phyloP scores from a whole-genome alignment of 1,140 invertebrate genomes.

The Metopolophium dirhodum region DNA sequence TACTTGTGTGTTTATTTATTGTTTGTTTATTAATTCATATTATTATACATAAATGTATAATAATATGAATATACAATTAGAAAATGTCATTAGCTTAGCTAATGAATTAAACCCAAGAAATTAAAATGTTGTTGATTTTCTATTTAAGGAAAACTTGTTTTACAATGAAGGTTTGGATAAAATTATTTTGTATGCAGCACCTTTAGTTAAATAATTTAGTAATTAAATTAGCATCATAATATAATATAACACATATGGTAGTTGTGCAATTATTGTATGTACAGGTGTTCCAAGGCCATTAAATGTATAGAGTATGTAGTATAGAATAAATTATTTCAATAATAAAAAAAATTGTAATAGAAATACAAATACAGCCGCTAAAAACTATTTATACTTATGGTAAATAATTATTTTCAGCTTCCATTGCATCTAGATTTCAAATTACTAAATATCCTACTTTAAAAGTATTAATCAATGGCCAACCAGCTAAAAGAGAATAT shows the following conservation, averaged over 20 bases:
- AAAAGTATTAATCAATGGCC: constrained; percentile 94
- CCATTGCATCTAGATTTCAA: constrained; percentile 87
- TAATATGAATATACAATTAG: too few relatives aligned
- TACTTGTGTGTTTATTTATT: too few relatives aligned
- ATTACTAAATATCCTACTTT: constrained; percentile 98
- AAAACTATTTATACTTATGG: background rate
- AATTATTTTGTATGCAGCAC: background rate
- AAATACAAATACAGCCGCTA: background rate
- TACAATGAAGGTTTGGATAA: background rate
- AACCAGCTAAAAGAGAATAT: constrained; percentile 93
- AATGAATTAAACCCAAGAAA: background rate
- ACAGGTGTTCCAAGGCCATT: background rate
- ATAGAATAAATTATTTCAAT: background rate
- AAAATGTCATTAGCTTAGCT: background rate
- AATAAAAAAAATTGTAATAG: background rate
- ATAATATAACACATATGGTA: background rate
- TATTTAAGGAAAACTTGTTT: background rate
- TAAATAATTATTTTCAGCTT: constrained; percentile 66
- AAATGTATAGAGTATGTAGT: background rate
- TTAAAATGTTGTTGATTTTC: background rate
- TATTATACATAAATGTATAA: too few relatives aligned
- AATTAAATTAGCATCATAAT: background rate
- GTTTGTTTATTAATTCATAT: too few relatives aligned
- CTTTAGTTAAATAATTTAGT: background rate
- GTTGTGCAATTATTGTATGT: background rate